Evolutionary conservation across 2,797 vertebrate species (phyloP).

Genomic region (Hapalemur alaotrensis): DNA sequence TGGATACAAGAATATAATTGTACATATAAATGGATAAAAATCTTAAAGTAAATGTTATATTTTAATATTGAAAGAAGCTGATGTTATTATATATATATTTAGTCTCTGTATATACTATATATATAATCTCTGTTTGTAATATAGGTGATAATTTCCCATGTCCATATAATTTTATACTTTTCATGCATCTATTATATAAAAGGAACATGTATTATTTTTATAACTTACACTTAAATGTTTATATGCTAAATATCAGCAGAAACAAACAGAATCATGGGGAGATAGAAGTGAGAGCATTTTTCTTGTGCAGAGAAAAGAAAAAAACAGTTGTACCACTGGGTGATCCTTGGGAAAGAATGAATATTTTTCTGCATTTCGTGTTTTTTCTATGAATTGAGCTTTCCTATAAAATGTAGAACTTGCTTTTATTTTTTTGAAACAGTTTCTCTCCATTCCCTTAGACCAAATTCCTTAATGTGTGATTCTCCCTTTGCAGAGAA

Average conservation of each 20-base stretch:
- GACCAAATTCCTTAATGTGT: not conserved
- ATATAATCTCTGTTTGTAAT: not conserved
- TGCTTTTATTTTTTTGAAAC: not conserved
- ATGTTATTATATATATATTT: too few relatives aligned
- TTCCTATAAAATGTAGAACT: not conserved
- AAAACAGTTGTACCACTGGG: not conserved
- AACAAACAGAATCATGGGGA: not conserved
- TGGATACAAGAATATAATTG: not conserved
- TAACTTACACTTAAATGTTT: not conserved
- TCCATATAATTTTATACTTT: not conserved
- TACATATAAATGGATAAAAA: not conserved
- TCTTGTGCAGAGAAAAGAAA: not conserved
- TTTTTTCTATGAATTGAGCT: not conserved
- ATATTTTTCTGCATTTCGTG: not conserved
- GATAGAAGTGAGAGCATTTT: not conserved
- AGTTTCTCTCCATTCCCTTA: not conserved
- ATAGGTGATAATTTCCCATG: not conserved
- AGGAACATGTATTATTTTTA: not conserved
- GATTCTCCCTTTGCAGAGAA: conserved; percentile 65
- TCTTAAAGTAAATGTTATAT: not conserved
- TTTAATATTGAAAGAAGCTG: not conserved
- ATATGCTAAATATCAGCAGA: not conserved
- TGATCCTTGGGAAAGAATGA: not conserved
- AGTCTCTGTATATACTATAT: not conserved
- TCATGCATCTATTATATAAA: not conserved